These are phyloP conservation scores for Cnemophilus loriae DNA, from an alignment of 2,113 vertebrate genomes.

Conservation along the genomic window DNA sequence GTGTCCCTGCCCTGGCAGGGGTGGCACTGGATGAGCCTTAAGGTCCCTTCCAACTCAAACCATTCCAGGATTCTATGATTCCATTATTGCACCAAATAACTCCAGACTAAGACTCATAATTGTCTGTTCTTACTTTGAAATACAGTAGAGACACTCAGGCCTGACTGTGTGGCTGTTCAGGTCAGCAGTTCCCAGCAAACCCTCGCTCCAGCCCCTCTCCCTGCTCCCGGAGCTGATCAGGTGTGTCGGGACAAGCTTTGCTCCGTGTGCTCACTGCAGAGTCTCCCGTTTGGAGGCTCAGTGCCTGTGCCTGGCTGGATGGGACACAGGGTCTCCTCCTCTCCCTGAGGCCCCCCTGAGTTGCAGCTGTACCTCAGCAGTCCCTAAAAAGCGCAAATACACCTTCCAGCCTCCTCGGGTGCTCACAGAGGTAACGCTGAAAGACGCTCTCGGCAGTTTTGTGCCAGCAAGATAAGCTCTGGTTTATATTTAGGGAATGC, in stretches of 20 bases:
- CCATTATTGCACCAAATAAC: not conserved
- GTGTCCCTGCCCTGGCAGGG: not conserved
- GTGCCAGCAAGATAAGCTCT: not conserved
- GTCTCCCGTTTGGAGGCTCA: not conserved
- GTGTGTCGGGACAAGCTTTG: not conserved
- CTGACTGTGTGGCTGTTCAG: not conserved
- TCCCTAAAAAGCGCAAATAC: not conserved
- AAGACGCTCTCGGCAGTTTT: not conserved
- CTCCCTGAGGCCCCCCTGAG: not conserved
- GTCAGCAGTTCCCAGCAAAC: not conserved
- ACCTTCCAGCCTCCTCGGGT: not conserved
- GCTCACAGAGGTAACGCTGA: not conserved
- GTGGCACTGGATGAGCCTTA: fast-evolving
- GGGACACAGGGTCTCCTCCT: not conserved
- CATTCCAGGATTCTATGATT: not conserved
- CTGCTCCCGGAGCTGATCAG: not conserved
- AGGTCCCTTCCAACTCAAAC: not conserved
- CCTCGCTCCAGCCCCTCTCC: not conserved
- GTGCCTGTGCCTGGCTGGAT: not conserved
- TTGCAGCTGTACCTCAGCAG: not conserved
- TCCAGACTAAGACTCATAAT: fast-evolving
- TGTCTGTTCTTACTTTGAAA: not conserved
- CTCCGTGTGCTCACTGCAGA: fast-evolving
- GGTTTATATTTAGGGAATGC: not conserved
- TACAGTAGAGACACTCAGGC: not conserved